Evolutionary conservation across 2,113 vertebrate species (phyloP), one percentile per base, ranked within the genome.

Genomic region (Proterorhinus semilunaris): DNA sequence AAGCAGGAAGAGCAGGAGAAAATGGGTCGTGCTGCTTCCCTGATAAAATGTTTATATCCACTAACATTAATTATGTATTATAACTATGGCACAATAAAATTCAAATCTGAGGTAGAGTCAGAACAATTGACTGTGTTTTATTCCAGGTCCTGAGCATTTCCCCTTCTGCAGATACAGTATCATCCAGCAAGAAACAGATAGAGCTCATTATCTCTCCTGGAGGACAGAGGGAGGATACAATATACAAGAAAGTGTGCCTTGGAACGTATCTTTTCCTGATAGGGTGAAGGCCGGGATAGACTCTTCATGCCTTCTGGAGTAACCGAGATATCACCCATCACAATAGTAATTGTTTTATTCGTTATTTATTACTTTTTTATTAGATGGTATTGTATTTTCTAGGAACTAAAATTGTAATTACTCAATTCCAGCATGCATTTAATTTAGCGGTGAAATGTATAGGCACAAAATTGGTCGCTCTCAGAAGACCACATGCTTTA

Each of bases 151-250:
- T 42, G 12, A 42, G 10, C 42, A 42, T 58, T 58, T 58, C 86
- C 83, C 86, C 85, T 76, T 71, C 62, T 27, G 49, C 71, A 81
- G 83, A 90, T 87, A 85, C 6, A 42, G 49, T 90, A 86, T 88
- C 85, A 63, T 66, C 68, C 53, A 54, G 42, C 64, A 82, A 87
- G 86, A 90, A 85, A 61, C 50, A n/a, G 70, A 78, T 84, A 71
- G 53, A 55, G 46, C 65, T 59, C 53, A 50, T 69, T 88, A 85
- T 91, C 78, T 78, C 36, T 66, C 46, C 58, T 51, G 77, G 72
- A 85, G 59, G 66, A 61, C 44, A 27, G 63, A 58, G 42, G 45
- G 77, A 75, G 58, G 52, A 63, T n/a, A 73, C 69, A 58, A 74
- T 59, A 72, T 63, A 84, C 65, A 80, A 83, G 62, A 78, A 75